Evolutionary conservation across 1,140 invertebrate genomes (phyloP).

Genomic region (Pseudomyrmex pallidus): DNA sequence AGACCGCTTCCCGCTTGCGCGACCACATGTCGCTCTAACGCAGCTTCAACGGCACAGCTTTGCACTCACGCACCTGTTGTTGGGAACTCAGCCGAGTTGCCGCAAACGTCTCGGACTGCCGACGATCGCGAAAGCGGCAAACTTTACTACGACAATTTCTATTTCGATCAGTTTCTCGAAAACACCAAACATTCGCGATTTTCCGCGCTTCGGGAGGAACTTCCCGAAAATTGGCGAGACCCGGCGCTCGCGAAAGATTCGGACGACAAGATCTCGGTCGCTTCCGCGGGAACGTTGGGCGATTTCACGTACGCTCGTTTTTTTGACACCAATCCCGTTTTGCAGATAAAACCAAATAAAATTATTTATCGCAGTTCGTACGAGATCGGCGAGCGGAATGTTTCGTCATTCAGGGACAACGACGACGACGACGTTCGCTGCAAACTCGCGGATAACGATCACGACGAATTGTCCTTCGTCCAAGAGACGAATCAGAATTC

Average conservation of each 20-base stretch:
- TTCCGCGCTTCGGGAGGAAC: background rate
- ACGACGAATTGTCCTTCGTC: slow-evolving; percentile 36
- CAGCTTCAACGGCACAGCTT: background rate
- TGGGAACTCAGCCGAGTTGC: background rate
- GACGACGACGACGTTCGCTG: background rate
- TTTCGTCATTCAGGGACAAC: background rate
- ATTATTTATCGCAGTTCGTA: background rate
- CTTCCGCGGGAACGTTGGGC: background rate
- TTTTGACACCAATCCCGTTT: too few relatives aligned
- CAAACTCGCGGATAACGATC: background rate
- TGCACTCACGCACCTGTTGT: too few relatives aligned
- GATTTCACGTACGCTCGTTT: background rate
- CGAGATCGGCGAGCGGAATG: background rate
- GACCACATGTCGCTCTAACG: slow-evolving; percentile 25
- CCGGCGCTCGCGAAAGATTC: background rate
- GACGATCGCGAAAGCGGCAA: background rate
- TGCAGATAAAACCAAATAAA: background rate
- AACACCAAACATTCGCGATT: background rate
- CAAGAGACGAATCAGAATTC: slow-evolving; percentile 79
- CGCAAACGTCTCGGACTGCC: background rate
- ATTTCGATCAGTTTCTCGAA: background rate
- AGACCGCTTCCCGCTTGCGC: slow-evolving; percentile 54
- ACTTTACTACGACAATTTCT: background rate
- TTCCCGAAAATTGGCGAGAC: slow-evolving; percentile 9
- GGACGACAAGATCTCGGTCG: background rate